Evolutionary conservation across 2,113 vertebrate species (phyloP), one percentile per base, ranked within the genome.

Genomic region (Apodemus speciosus): DNA sequence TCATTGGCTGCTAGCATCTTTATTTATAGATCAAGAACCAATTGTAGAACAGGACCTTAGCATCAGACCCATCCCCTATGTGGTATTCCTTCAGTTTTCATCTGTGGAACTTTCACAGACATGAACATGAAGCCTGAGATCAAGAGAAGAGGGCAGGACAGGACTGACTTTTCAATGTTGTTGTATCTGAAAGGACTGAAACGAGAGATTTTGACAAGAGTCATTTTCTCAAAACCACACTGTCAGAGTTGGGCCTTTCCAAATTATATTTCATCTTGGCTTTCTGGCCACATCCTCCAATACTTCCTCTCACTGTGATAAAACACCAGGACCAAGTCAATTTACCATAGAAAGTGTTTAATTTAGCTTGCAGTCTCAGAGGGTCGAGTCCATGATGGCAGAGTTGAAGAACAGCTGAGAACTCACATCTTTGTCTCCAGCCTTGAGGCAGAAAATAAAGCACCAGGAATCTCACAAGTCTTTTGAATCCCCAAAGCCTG

Each of bases 261-360:
- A 73, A 86, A 32, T 7, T 71, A 10, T 64, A 20, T 60, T 46
- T 77, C 68, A 53, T 32, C 23, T 79, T 79, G 71, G 32, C 76
- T n/a, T 18, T 56, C 32, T 21, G n/a, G 32, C 51, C 3, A 5
- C 3, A 13, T 0, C 2, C n/a, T 25, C 16, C 38, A 6, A 30
- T 51, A 9, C 73, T 76, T 32, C 32, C 7, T 51, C 46, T 76
- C 51, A 27, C 43, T 76, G 46, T 49, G 73, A 49, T 76, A 51
- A 51, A 76, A 76, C 25, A 76, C 15, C 15, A 76, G 27, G 14
- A 30, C 73, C 73, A 49, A 49, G 13, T 16, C 73, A 76, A 18
- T 43, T 49, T 76, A 49, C 3, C 27, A 15, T 32, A 76, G 43
- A 49, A 73, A 27, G 40, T 27, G 27, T 76, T 76, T 32, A 51